Evolutionary conservation across 2,113 vertebrate species (phyloP).

Genomic region (Mobula birostris): DNA sequence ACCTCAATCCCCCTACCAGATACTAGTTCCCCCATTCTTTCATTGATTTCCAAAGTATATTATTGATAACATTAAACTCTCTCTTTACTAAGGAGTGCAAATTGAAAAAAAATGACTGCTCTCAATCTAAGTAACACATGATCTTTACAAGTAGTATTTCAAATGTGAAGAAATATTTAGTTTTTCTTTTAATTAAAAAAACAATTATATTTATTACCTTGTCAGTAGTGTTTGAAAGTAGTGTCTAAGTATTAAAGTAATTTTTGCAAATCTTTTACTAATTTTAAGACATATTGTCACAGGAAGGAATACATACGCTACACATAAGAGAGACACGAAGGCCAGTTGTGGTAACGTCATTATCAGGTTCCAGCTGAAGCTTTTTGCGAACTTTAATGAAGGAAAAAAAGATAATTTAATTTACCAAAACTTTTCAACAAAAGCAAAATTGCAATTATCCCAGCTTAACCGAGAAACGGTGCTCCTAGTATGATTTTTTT

Average conservation of each 20-base stretch:
- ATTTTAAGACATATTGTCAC: not conserved
- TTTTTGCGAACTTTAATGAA: conserved; percentile 82
- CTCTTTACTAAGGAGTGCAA: not conserved
- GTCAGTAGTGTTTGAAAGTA: not conserved
- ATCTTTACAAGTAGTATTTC: accelerated
- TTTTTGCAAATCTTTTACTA: not conserved
- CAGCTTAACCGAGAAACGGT: conserved; percentile 28
- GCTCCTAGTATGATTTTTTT: no score
- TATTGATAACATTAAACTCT: not conserved
- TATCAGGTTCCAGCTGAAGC: conserved; percentile 89
- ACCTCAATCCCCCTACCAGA: no score
- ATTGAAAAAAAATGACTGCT: not conserved
- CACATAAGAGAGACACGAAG: conserved; percentile 94
- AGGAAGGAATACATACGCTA: conserved; percentile 66
- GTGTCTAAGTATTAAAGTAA: not conserved
- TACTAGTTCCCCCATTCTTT: no score
- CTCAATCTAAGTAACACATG: not conserved
- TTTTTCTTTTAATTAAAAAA: not conserved
- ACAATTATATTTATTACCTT: not conserved
- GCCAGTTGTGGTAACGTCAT: conserved; percentile 92
- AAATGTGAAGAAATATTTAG: not conserved
- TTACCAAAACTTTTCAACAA: not conserved
- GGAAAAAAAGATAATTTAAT: not conserved
- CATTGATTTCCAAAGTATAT: no score
- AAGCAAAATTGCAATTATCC: conserved; percentile 42